Conservation (phyloP, 2,113 vertebrate species). For the Oncorhynchus clarkii region DNA sequence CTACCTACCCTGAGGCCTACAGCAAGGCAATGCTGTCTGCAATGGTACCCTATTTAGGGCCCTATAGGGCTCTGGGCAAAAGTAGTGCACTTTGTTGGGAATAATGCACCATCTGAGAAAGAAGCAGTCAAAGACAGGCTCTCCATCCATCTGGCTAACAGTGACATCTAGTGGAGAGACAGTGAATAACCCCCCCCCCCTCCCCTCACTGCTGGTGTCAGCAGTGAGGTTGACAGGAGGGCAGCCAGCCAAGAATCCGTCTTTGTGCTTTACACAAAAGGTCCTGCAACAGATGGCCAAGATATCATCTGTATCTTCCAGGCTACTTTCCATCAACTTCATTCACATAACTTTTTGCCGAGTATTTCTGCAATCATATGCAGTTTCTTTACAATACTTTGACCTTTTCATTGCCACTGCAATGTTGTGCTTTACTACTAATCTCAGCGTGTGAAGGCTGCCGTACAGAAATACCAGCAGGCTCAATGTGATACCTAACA, state of each 20-base stretch:
- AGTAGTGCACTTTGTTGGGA: too few species aligned
- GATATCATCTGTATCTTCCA: constrained; percentile 18
- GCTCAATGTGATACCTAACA: neutral
- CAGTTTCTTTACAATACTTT: constrained; percentile 3
- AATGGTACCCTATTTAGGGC: neutral
- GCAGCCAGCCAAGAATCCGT: constrained; percentile 13
- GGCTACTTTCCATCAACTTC: neutral
- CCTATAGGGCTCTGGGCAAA: too few species aligned
- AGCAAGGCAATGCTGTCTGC: neutral
- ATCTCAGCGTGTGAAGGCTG: neutral
- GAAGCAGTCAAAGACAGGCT: neutral
- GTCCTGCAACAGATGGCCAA: constrained; percentile 41
- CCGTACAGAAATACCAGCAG: neutral
- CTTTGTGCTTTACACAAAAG: constrained; percentile 42
- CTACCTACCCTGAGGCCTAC: neutral
- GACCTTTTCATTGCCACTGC: constrained; percentile 5
- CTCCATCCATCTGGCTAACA: neutral
- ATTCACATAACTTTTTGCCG: constrained; percentile 6
- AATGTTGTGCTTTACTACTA: constrained; percentile 22
- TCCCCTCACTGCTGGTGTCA: constrained; percentile 22
- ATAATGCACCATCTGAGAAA: too few species aligned
- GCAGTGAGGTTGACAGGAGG: neutral
- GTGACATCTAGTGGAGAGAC: constrained; percentile 18
- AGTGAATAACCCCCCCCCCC: neutral
- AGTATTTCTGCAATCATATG: constrained; percentile 13